Conservation (phyloP, 2,797 vertebrate genomes). For the Sebastolobus alascanus region DNA sequence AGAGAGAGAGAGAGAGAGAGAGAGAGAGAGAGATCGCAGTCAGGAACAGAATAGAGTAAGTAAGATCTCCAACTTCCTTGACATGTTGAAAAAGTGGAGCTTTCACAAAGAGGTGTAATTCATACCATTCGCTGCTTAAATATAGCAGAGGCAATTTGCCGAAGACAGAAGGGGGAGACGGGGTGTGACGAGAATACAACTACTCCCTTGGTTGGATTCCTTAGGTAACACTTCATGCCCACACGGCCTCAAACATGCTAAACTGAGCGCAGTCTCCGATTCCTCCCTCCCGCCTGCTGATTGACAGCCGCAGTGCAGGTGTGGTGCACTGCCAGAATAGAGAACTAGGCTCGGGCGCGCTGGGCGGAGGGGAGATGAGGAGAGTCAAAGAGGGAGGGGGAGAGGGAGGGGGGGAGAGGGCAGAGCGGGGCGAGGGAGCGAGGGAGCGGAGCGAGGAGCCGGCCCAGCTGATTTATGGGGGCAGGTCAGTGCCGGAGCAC, state of each 20-base stretch:
- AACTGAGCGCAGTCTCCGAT: constrained; percentile 57
- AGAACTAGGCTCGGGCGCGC: constrained; percentile 50
- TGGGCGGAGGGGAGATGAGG: constrained; percentile 50
- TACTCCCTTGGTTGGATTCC: constrained; percentile 63
- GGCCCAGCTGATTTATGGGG: constrained; percentile 73
- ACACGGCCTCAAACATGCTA: constrained; percentile 68
- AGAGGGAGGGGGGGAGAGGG: background rate
- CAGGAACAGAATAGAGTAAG: constrained; percentile 52
- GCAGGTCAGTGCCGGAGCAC: constrained; percentile 70
- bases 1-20: constrained; percentile 19
- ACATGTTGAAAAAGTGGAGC: constrained; percentile 58
- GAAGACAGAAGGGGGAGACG: constrained; percentile 59
- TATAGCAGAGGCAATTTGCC: constrained; percentile 72
- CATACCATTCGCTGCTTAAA: constrained; percentile 62
- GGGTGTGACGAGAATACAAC: constrained; percentile 59
- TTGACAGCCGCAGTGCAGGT: constrained; percentile 80
- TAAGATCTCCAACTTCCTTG: constrained; percentile 73
- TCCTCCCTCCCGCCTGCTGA: constrained; percentile 67
- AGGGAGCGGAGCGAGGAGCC: constrained; percentile 27
- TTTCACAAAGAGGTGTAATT: constrained; percentile 61
- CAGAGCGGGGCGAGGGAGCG: constrained; percentile 14
- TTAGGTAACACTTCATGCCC: constrained; percentile 63
- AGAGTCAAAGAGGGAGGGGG: constrained; percentile 26
- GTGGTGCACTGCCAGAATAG: constrained; percentile 69
- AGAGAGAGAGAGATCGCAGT: constrained; percentile 34